Base-by-base conservation (phyloP, 1,140 invertebrate genomes). In the Diorhabda carinulata region DNA sequence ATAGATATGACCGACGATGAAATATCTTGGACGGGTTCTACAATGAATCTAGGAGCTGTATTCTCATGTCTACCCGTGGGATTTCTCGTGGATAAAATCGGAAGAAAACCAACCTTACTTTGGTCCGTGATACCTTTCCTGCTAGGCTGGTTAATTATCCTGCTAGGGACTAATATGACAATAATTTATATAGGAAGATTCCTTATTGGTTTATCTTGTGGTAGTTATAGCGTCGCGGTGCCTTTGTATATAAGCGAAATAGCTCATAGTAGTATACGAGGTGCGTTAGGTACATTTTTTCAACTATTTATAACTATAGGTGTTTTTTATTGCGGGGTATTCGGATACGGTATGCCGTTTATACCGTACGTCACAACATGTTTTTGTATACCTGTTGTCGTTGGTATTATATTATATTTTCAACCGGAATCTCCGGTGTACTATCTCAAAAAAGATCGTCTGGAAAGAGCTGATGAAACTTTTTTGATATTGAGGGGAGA, bases 241-340 rank as follows among this genome's bases (percentile, higher is more conserved):
- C 91, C 91, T 2, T 79, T 91, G 70, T 94, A 93, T 74, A 87
- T 89, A 0, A 88, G 87, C 2, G 92, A 93, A 82, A 90, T 89
- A 7, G 85, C 88, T 0, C 86, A 91, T 67, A 87, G 83, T 7
- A 78, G 84, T 2, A 85, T 91, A 52, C 6, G 47, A 52, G 47
- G 47, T 8, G 47, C 47, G n/a, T 4, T 52, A n/a, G 90, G 90
- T 0, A 86, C 88, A 3, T 88, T 87, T 63, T 88, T 89, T 56
- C 90, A 92, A 70, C 79, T 89, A 10, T 84, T 87, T 73, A 82
- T 91, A 2, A 88, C 87, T 0, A 76, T 86, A 6, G 91, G 91
- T 2, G 87, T 92, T 44, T 72, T 91, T 0, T 74, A 86, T 3
- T 83, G 85, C 0, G 90, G 90, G 69, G 74, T 84, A 4, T 72